Evolutionary conservation across 2,113 vertebrate species (phyloP), one percentile per base, ranked within the genome.

Genomic region (Spermophilus dauricus): DNA sequence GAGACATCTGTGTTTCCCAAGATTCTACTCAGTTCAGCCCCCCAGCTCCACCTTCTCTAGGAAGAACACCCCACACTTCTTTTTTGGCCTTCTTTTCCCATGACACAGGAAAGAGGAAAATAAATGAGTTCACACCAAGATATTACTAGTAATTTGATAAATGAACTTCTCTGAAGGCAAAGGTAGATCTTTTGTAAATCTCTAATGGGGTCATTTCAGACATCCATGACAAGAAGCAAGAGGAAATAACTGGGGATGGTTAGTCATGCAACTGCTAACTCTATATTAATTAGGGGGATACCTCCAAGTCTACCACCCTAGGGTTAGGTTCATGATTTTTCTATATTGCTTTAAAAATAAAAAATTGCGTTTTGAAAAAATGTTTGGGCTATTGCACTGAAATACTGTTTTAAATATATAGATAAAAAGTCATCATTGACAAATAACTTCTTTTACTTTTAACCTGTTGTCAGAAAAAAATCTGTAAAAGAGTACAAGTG

Each of bases 401-500:
- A 94, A 72, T 86, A 86, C 16, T 70, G 4, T 48, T 20, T 76
- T 72, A 78, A 58, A 45, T 45, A 45, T 58, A 77, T 94, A 94
- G 93, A 93, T 75, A 85, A 81, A 28, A 42, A 84, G 28, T 12
- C 2, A 1, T 86, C 85, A 84, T 7, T 76, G 56, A 77, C 87
- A 97, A 95, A 91, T 26, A 72, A 67, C 16, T 86, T 75, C 58
- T n/a, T 63, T 90, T 81, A 42, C 56, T 70, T 65, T 94, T n/a
- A 81, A 28, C 2, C 30, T 58, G 42, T 37, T 51, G 42, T 42
- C 58, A 73, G n/a, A 81, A 34, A 87, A 95, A 88, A 95, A 88
- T 76, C 34, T 32, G n/a, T 37, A 56, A 58, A 83, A 89, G n/a
- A 84, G 30, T 37, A n/a, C 83, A 90, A 37, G 6, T 11, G 32